These are phyloP conservation scores for Erebia ligea DNA, from an alignment of 2,888 invertebrate genomes.

Conservation along the genomic window DNA sequence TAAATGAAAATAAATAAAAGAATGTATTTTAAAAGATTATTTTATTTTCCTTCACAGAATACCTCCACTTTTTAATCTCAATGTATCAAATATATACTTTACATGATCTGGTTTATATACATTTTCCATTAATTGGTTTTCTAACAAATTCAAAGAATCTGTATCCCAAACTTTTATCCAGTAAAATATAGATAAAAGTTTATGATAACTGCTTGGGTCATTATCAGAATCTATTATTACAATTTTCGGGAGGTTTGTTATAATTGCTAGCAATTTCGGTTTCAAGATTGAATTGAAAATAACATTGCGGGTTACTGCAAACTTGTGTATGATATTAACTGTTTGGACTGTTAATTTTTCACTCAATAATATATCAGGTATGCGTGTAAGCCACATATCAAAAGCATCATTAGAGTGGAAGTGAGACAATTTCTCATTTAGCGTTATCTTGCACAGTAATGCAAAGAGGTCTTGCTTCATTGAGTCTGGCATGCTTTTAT, in stretches of 20 bases:
- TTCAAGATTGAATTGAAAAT: constrained; percentile 77
- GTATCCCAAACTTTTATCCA: constrained; percentile 77
- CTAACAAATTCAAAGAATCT: constrained; percentile 67
- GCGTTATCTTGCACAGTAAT: constrained; percentile 70
- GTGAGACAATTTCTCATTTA: constrained; percentile 66
- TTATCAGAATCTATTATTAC: constrained; percentile 63
- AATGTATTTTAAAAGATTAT: constrained; percentile 23
- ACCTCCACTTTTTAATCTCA: constrained; percentile 62
- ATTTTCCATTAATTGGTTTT: constrained; percentile 64
- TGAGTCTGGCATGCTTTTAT: constrained; percentile 51
- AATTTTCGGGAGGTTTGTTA: constrained; percentile 72
- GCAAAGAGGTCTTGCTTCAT: constrained; percentile 70
- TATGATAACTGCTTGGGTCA: constrained; percentile 71
- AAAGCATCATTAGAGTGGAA: constrained; percentile 70
- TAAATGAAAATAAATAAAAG: constrained; percentile 41
- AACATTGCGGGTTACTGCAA: constrained; percentile 81
- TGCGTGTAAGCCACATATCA: constrained; percentile 75
- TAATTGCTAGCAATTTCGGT: constrained; percentile 67
- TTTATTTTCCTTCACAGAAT: constrained; percentile 42
- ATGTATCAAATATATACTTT: constrained; percentile 69
- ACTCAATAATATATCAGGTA: constrained; percentile 83
- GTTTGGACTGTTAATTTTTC: constrained; percentile 74
- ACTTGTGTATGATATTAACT: constrained; percentile 81
- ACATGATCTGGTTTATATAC: constrained; percentile 63
- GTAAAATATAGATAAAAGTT: constrained; percentile 80